Conservation (phyloP, 1,140 invertebrate genomes). For the Aradophagus sp. region DNA sequence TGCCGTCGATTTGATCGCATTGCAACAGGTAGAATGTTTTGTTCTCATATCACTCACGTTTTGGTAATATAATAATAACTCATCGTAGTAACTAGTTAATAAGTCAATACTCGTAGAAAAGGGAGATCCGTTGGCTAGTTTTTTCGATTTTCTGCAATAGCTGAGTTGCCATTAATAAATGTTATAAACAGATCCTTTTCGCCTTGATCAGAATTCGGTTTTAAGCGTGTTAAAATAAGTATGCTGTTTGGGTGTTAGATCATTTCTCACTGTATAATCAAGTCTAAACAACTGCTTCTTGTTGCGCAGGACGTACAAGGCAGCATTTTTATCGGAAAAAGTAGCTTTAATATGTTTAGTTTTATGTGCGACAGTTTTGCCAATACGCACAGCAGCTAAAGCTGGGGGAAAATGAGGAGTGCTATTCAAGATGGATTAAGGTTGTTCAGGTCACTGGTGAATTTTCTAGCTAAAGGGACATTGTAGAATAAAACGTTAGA, state of each 20-base stretch:
- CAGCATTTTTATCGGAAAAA: background rate
- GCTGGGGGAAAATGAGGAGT: background rate
- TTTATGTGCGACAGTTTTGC: background rate
- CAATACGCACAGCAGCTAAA: background rate
- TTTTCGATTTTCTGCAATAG: background rate
- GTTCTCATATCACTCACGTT: background rate
- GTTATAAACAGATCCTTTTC: background rate
- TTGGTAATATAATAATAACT: background rate
- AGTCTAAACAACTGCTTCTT: background rate
- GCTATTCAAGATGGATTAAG: background rate
- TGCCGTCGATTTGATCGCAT: background rate
- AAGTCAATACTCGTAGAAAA: background rate
- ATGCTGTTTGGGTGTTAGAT: background rate
- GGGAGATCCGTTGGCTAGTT: background rate
- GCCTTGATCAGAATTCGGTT: background rate
- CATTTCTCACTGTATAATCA: background rate
- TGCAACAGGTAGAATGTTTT: background rate
- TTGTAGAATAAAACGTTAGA: background rate
- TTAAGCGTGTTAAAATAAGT: background rate
- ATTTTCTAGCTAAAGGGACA: background rate
- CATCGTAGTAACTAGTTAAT: no score
- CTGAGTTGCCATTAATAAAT: background rate
- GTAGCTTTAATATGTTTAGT: background rate
- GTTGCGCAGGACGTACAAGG: slow-evolving; percentile 1
- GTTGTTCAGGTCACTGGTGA: background rate